Conservation (phyloP, 2,888 invertebrate species). For the Rhagium mordax region DNA sequence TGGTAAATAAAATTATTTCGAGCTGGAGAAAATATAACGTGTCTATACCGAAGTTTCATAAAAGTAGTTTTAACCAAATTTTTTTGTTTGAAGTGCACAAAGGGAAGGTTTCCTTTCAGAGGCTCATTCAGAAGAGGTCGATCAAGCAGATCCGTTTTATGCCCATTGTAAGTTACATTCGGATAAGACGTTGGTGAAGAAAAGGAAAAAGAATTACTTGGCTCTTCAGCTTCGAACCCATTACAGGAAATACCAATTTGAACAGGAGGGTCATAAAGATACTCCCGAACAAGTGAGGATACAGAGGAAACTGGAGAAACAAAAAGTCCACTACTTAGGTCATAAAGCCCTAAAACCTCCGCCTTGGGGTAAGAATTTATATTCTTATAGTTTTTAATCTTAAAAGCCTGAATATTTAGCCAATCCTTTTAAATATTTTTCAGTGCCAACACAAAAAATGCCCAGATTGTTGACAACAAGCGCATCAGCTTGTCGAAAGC, state of each 20-base stretch:
- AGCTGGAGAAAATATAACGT: no score
- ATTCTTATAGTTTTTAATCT: no score
- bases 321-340: conserved; percentile 85
- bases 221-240: conserved; percentile 88
- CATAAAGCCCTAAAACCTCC: conserved; percentile 82
- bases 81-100: conserved; percentile 84
- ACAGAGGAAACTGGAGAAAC: conserved; percentile 86
- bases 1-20: conserved; percentile 78
- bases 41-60: no score
- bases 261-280: conserved; percentile 76
- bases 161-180: conserved; percentile 97
- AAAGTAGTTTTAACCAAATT: no score
- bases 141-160: conserved; percentile 97
- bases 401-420: no score
- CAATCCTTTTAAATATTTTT: conserved; percentile 49
- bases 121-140: conserved; percentile 90
- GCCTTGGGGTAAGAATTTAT: conserved; percentile 87
- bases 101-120: conserved; percentile 93
- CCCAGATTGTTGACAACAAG: conserved; percentile 91
- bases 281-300: conserved; percentile 82
- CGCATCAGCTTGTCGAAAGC: conserved; percentile 87
- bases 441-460: conserved; percentile 96
- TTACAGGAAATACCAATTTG: conserved; percentile 75
- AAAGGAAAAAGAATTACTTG: conserved; percentile 87
- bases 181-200: conserved; percentile 88